Evolutionary conservation across 1,140 invertebrate species (phyloP), one percentile per base, ranked within the genome.

Genomic region (Drosophila pallidifrons): DNA sequence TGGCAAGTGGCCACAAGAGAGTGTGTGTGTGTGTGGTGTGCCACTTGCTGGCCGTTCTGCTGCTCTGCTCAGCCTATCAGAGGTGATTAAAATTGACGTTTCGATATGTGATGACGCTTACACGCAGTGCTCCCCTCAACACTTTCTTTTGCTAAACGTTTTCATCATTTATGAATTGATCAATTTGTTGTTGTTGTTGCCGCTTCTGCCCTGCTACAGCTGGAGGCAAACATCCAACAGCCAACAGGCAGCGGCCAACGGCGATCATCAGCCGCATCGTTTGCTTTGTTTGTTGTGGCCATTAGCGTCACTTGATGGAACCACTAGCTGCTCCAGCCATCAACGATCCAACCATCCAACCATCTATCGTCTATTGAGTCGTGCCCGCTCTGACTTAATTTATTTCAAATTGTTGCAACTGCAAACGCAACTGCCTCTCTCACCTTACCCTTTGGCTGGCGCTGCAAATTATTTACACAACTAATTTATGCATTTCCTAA

Each of bases 121-220:
- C 54, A 5, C 10, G 32, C 16, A 25, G 5, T 55, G 52, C 35
- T 41, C 35, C 41, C 52, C 59, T 43, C 60, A 89, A 89, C 85
- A 88, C 85, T 88, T 88, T 88, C 85, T 88, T 88, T 69, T 68
- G 59, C 64, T 81, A 89, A 88, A 89, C 83, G 81, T 89, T 89
- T 88, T 89, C 83, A 85, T 88, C 88, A 81, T 81, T 89, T 89
- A 89, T 89, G 85, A 88, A 88, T 88, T 88, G 81, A 88, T 88
- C 85, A 88, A 88, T 88, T 88, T 88, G 85, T 83, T 89, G 80
- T 54, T 71, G 20, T 25, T 25, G 20, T 25, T 25, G 20, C 20
- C 20, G 20, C 20, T 25, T 25, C 20, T 74, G 63, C 10, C 54
- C 46, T 59, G 71, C 38, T 32, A 16, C 54, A 68, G 79, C 67